Conservation (phyloP, 2,888 invertebrate species). For the Catocala nupta region DNA sequence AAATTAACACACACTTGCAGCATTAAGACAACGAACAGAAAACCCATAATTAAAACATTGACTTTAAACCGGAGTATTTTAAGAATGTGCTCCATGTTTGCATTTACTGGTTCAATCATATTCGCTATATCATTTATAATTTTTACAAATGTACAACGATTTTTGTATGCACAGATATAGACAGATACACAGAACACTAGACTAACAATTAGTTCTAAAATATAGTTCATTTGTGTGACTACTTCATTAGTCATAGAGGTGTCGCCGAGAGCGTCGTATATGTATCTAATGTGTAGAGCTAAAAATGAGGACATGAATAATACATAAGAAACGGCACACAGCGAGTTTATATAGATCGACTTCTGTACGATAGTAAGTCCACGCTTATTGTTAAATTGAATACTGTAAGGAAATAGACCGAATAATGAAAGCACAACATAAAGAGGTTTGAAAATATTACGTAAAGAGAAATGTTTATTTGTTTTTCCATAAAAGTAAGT, state of each 20-base stretch:
- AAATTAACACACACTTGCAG: constrained; percentile 65
- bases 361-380: constrained; percentile 57
- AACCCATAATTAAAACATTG: constrained; percentile 48
- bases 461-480: constrained; percentile 31
- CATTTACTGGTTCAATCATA: constrained; percentile 54
- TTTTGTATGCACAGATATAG: constrained; percentile 63
- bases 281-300: constrained; percentile 60
- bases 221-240: constrained; percentile 72
- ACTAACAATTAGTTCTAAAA: constrained; percentile 63
- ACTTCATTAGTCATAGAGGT: constrained; percentile 61
- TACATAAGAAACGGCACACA: constrained; percentile 60
- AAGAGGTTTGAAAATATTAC: constrained; percentile 59
- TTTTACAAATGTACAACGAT: constrained; percentile 64
- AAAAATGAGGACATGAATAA: constrained; percentile 59
- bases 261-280: constrained; percentile 55
- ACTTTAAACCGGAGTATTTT: constrained; percentile 58
- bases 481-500: constrained; percentile 36
- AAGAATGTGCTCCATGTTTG: constrained; percentile 51
- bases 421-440: constrained; percentile 57
- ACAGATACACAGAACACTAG: constrained; percentile 57
- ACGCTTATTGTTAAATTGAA: constrained; percentile 53
- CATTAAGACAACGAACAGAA: constrained; percentile 49
- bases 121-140: constrained; percentile 65
- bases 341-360: constrained; percentile 68
- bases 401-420: constrained; percentile 64